Evolutionary conservation across 2,888 invertebrate genomes (phyloP), one percentile per base, ranked within the genome.

Genomic region (Seladonia tumulorum): DNA sequence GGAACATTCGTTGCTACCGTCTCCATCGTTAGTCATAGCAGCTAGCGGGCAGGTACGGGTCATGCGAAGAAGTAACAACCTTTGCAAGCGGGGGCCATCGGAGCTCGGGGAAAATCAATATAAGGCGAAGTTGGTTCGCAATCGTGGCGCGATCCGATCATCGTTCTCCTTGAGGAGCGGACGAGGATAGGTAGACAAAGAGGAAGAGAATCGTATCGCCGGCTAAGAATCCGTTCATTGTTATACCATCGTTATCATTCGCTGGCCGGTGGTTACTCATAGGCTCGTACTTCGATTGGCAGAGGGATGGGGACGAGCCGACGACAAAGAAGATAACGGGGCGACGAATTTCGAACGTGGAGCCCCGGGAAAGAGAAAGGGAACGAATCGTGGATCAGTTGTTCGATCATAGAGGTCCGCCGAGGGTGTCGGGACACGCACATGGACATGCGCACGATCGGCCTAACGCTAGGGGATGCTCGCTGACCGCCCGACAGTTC

Each of bases 51-150:
- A 82, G 45, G 60, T 45, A 45, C 49, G 66, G 42, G 66, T 79
- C 73, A 78, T 53, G 72, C 76, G 49, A 83, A 45, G 68, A 83
- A 85, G 68, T 77, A 85, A 80, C 78, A 77, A 80, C 68, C 85
- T 81, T 85, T 82, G 76, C 29, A n/a, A n/a, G 66, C 45, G 47
- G 71, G 47, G 60, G 71, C 66, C 80, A 82, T 81, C 75, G 75
- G 82, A 87, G 72, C 57, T n/a, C 53, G 63, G 12, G 77, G 85
- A 88, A 89, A 89, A 90, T 90, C 90, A 89, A 90, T 90, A 90
- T 85, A 86, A 88, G 66, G 60, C 60, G 60, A 80, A 85, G 72
- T 74, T 60, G 49, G 63, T 53, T 80, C 35, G 57, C 49, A 85
- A 77, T 79, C 71, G 68, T 22, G 18, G 1, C 14, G 66, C 18